These are phyloP conservation scores for Scomber colias DNA, from an alignment of 2,113 vertebrate genomes.

Conservation along the genomic window DNA sequence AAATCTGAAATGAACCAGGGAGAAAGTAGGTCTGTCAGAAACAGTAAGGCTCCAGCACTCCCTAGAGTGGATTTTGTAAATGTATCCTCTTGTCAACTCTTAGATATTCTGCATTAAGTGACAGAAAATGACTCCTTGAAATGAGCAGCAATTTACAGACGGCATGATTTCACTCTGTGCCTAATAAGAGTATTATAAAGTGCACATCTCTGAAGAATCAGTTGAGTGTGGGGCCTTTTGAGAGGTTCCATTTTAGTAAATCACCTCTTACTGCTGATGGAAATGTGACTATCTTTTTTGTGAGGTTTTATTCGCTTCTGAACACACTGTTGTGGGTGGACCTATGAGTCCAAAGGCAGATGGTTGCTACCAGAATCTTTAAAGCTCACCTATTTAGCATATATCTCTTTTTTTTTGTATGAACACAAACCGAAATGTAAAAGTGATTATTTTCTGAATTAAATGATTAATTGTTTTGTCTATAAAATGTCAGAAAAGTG, in stretches of 20 bases:
- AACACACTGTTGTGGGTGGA: slow-evolving; percentile 12
- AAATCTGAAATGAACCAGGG: slow-evolving; percentile 27
- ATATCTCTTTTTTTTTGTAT: no score
- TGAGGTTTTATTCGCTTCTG: slow-evolving; percentile 23
- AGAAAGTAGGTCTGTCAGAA: slow-evolving; percentile 53
- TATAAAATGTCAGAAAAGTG: no score
- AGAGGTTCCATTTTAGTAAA: slow-evolving; percentile 53
- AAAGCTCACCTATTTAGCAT: no score
- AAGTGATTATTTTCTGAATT: no score
- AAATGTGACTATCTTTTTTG: slow-evolving; percentile 13
- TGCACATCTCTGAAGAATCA: slow-evolving; percentile 31
- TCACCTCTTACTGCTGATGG: slow-evolving; percentile 20
- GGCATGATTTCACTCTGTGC: slow-evolving; percentile 26
- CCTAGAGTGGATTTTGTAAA: slow-evolving; percentile 37
- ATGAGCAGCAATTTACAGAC: slow-evolving; percentile 41
- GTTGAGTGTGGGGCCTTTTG: slow-evolving; percentile 29
- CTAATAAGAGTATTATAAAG: slow-evolving; percentile 53
- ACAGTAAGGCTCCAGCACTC: slow-evolving; percentile 16
- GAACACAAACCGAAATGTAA: no score
- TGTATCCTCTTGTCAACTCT: slow-evolving; percentile 31
- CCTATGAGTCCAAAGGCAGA: slow-evolving; percentile 5
- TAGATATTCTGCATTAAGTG: slow-evolving; percentile 47
- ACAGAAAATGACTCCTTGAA: slow-evolving; percentile 57
- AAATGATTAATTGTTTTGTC: no score
- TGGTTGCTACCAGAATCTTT: not conserved